Evolutionary conservation across 2,797 vertebrate species (phyloP).

Genomic region (Cossypha dichroa): DNA sequence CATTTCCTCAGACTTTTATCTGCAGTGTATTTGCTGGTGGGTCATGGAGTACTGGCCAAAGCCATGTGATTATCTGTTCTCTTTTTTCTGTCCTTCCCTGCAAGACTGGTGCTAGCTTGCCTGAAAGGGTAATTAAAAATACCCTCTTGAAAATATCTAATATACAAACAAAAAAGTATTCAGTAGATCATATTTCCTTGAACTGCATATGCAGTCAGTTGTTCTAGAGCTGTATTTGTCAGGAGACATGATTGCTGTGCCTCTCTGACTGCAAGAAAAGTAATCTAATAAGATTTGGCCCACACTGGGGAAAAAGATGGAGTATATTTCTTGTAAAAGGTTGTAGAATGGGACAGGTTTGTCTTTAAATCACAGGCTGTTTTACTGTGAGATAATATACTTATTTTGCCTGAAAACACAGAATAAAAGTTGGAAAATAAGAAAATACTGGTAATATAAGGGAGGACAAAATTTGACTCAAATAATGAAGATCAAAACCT

Average conservation of each 20-base stretch:
- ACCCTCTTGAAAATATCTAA: not conserved
- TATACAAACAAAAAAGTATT: not conserved
- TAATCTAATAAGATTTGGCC: conserved; percentile 7
- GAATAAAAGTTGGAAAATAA: not conserved
- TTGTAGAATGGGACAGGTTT: not conserved
- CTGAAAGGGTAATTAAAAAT: not conserved
- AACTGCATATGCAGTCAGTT: not conserved
- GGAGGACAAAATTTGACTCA: not conserved
- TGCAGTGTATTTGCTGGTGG: not conserved
- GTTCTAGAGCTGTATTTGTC: not conserved
- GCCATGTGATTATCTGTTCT: rapidly evolving
- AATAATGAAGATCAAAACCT: not conserved
- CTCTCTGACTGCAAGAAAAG: not conserved
- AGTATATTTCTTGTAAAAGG: not conserved
- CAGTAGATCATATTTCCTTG: not conserved
- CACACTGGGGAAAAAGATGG: not conserved
- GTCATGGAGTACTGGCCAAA: not conserved
- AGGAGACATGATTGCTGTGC: not conserved
- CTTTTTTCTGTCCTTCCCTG: not conserved
- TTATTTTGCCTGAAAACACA: conserved; percentile 12
- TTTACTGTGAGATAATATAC: not conserved
- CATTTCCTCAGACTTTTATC: not conserved
- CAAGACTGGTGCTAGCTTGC: not conserved
- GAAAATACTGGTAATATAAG: not conserved
- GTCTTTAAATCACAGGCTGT: not conserved